Percentiles rank a stretch among this genome's conserved stretches.
These are phyloP conservation scores for Mesorhabditis spiculigera DNA, from an alignment of 2,888 invertebrate species.

Conservation along the genomic window DNA sequence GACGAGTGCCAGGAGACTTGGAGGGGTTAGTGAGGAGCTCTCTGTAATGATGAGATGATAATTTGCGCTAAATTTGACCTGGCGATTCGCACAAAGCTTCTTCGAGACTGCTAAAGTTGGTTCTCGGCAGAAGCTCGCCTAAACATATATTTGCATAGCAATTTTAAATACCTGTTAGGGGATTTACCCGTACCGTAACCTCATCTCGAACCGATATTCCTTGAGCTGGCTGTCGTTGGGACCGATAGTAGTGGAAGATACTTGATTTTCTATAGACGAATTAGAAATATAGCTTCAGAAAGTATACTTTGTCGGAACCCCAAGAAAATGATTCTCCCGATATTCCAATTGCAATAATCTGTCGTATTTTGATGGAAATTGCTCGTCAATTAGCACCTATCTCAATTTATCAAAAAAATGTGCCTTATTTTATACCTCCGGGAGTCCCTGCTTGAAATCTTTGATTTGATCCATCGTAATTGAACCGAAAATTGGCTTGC, in stretches of 20 bases:
- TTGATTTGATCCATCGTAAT: constrained; percentile 39
- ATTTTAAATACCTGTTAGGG: constrained; percentile 22
- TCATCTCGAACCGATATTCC: constrained; percentile 32
- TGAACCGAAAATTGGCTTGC: constrained; percentile 33
- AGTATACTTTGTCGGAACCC: background rate
- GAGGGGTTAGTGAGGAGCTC: too few relatives aligned
- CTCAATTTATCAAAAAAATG: too few relatives aligned
- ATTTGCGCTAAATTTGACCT: too few relatives aligned
- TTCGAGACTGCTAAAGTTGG: too few relatives aligned
- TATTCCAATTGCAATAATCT: constrained; percentile 13
- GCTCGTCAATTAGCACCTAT: constrained; percentile 35
- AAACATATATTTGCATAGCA: too few relatives aligned
- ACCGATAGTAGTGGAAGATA: constrained; percentile 33
- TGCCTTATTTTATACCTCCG: constrained; percentile 19
- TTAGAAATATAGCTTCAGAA: background rate
- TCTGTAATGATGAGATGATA: too few relatives aligned
- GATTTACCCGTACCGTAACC: constrained; percentile 32
- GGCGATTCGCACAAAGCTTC: too few relatives aligned
- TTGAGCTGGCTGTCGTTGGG: constrained; percentile 23
- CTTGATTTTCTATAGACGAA: constrained; percentile 19
- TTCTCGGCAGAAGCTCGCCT: too few relatives aligned
- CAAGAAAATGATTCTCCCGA: constrained; percentile 8
- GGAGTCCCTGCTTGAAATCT: constrained; percentile 45
- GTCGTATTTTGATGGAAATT: constrained; percentile 28
- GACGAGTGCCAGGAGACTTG: too few relatives aligned